Evolutionary conservation across 1,140 invertebrate genomes (phyloP).

Genomic region (Elysia chlorotica): DNA sequence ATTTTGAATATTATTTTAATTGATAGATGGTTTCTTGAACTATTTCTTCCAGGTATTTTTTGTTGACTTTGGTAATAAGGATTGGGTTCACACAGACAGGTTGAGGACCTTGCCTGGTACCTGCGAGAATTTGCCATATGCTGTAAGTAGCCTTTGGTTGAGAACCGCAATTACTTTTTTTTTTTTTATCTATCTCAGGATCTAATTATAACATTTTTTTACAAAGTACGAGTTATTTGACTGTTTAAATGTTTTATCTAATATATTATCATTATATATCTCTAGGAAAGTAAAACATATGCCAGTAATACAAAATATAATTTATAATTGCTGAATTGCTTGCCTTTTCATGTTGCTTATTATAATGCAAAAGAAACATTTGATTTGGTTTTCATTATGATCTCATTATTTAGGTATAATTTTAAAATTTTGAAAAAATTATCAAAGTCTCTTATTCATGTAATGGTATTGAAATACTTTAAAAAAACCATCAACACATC

Average conservation of each 20-base stretch:
- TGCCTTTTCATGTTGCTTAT: not conserved
- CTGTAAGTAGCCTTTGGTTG: constrained; percentile 36
- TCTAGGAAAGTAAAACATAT: not conserved
- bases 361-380: too few species aligned
- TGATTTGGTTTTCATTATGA: too few species aligned
- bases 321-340: not conserved
- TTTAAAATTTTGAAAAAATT: not conserved
- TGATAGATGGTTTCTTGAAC: too few species aligned
- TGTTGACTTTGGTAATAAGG: constrained; percentile 78
- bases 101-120: constrained; percentile 36
- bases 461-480: not conserved
- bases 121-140: constrained; percentile 35
- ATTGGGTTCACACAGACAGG: constrained; percentile 36
- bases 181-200: too few species aligned
- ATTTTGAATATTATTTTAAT: too few species aligned
- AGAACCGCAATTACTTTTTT: not conserved
- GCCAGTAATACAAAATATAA: not conserved
- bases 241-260: too few species aligned
- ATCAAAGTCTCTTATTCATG: not conserved
- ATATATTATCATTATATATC: not conserved
- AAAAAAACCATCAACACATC: too few species aligned
- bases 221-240: too few species aligned
- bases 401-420: not conserved
- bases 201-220: too few species aligned
- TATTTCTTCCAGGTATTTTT: constrained; percentile 70